Conservation (phyloP, 2,113 vertebrate species). For the Falcunculus frontatus region DNA sequence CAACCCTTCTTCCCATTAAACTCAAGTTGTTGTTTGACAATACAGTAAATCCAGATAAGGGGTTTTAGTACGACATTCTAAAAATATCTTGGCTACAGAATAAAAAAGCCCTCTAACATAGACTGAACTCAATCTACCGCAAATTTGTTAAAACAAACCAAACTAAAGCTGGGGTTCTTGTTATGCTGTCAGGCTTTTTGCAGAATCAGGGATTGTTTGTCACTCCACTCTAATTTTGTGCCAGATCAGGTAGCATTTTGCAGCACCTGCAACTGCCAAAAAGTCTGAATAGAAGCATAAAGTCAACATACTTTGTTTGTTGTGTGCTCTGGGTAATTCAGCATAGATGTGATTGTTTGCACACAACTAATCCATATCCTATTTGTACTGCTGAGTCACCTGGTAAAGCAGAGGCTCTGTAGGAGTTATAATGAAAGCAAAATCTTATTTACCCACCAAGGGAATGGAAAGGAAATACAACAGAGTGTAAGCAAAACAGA, state of each 20-base stretch:
- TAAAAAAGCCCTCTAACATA: background rate
- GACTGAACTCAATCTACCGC: background rate
- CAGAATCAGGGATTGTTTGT: background rate
- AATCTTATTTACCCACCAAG: background rate
- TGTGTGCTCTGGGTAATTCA: background rate
- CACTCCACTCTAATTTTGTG: background rate
- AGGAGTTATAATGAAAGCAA: background rate
- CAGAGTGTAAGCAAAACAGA: background rate
- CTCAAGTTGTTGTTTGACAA: background rate
- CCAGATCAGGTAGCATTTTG: background rate
- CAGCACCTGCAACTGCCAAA: background rate
- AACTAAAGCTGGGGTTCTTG: background rate
- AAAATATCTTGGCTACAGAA: background rate
- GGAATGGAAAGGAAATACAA: background rate
- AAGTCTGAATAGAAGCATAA: background rate
- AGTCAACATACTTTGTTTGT: constrained; percentile 8
- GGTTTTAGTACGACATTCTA: background rate
- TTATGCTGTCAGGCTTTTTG: background rate
- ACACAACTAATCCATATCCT: constrained; percentile 1
- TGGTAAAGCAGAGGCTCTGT: background rate
- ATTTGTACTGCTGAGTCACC: background rate
- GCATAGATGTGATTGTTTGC: background rate
- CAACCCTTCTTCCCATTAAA: background rate
- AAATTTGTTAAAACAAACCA: background rate
- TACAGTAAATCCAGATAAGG: background rate